Conservation (phyloP, 2,888 invertebrate genomes). For the Euphydryas editha region DNA sequence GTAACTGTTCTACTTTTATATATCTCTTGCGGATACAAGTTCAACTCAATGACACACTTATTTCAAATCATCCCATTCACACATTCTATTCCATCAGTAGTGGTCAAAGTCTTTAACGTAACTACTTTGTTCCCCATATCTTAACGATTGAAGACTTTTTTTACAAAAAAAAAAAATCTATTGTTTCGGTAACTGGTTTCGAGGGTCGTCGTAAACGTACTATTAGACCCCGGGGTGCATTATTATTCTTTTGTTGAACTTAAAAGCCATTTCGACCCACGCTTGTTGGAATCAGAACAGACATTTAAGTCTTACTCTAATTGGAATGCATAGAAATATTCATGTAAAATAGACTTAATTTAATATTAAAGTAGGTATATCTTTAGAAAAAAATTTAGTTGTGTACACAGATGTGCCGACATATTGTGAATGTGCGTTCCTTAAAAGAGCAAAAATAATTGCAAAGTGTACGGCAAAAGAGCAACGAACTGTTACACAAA, state of each 20-base stretch:
- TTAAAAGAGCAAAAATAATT: slow-evolving; percentile 28
- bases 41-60: slow-evolving; percentile 5
- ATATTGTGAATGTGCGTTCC: slow-evolving; percentile 20
- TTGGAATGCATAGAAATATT: slow-evolving; percentile 32
- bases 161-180: slow-evolving; percentile 45
- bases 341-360: slow-evolving; percentile 13
- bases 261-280: slow-evolving; percentile 52
- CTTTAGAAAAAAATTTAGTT: neutral
- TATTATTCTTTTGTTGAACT: slow-evolving; percentile 57
- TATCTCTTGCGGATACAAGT: slow-evolving; percentile 15
- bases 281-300: slow-evolving; percentile 39
- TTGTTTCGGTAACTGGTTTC: slow-evolving; percentile 62
- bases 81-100: neutral
- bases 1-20: slow-evolving; percentile 15
- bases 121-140: slow-evolving; percentile 9
- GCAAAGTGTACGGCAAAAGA: slow-evolving; percentile 34
- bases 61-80: neutral
- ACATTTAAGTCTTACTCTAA: slow-evolving; percentile 35
- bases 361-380: neutral
- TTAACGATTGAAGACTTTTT: slow-evolving; percentile 21
- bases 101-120: neutral
- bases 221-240: slow-evolving; percentile 54
- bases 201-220: slow-evolving; percentile 49
- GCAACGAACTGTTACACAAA: slow-evolving; percentile 48
- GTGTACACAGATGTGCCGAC: slow-evolving; percentile 11